phyloP scores from a whole-genome alignment of 2,113 vertebrate species.

The Hippocampus abdominalis region DNA sequence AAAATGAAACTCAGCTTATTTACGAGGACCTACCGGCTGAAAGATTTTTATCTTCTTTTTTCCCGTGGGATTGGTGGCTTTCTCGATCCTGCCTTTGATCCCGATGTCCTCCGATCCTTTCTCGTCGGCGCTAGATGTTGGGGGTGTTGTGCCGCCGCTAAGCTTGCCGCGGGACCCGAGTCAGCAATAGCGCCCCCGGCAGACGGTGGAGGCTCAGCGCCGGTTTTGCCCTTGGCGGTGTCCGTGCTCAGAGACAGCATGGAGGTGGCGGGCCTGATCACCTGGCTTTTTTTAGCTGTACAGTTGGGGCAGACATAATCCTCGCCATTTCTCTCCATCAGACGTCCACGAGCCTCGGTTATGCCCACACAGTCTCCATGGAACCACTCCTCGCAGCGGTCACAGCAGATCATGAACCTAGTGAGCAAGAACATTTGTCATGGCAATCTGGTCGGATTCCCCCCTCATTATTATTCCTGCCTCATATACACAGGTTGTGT shows the following conservation, averaged over 20 bases:
- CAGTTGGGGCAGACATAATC: constrained; percentile 98
- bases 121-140: constrained; percentile 68
- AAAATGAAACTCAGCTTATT: not conserved
- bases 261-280: constrained; percentile 52
- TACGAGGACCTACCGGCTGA: constrained; percentile 81
- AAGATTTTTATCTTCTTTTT: constrained; percentile 99
- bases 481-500: not conserved
- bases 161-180: constrained; percentile 10
- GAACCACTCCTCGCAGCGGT: constrained; percentile 98
- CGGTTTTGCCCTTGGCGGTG: constrained; percentile 49
- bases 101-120: constrained; percentile 82
- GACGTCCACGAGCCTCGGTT: constrained; percentile 89
- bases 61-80: constrained; percentile 90
- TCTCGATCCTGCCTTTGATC: constrained; percentile 98
- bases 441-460: not conserved
- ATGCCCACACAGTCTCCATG: constrained; percentile 97
- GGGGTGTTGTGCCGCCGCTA: not conserved
- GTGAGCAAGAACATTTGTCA: constrained; percentile 20
- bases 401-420: constrained; percentile 99
- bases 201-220: not conserved
- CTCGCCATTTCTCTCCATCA: constrained; percentile 93
- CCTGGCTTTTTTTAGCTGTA: constrained; percentile 82
- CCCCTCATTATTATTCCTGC: not conserved
- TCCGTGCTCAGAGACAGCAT: constrained; percentile 62
- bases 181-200: constrained; percentile 10